A percentile compares a stretch with the other conserved stretches of the same genome.
These are phyloP conservation scores for Lontra canadensis DNA, from an alignment of 2,113 vertebrate species.

Conservation along the genomic window DNA sequence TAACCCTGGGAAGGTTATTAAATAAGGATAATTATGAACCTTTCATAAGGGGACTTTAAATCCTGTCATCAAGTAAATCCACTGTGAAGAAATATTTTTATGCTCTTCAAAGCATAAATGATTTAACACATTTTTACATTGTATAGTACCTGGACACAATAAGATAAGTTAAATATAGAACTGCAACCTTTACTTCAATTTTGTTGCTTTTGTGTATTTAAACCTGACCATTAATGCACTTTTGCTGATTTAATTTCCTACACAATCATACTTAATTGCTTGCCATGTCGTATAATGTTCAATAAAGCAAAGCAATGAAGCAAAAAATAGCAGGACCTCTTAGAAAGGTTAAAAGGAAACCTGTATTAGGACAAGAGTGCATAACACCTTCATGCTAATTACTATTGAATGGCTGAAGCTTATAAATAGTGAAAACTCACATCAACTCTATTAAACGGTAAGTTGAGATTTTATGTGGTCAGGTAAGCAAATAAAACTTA, in stretches of 20 bases:
- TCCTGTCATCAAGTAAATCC: background rate
- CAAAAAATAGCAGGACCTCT: slow-evolving; percentile 80
- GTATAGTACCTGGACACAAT: background rate
- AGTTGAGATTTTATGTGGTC: slow-evolving; percentile 63
- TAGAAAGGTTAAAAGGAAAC: slow-evolving; percentile 79
- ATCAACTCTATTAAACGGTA: slow-evolving; percentile 77
- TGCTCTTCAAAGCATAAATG: slow-evolving; percentile 54
- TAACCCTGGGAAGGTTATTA: background rate
- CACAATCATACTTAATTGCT: slow-evolving; percentile 81
- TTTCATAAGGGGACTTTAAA: slow-evolving; percentile 28
- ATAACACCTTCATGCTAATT: slow-evolving; percentile 81
- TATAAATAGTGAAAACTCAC: slow-evolving; percentile 78
- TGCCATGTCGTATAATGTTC: slow-evolving; percentile 76
- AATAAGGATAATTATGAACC: background rate
- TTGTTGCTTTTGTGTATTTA: slow-evolving; percentile 70
- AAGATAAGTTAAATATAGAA: slow-evolving; percentile 57
- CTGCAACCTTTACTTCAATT: slow-evolving; percentile 67
- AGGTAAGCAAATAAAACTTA: slow-evolving; percentile 65
- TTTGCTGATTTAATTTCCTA: slow-evolving; percentile 81
- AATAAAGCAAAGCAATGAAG: slow-evolving; percentile 83
- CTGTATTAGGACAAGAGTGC: slow-evolving; percentile 77
- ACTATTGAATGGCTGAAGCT: slow-evolving; percentile 51
- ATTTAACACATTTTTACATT: background rate
- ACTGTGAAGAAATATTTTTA: background rate
- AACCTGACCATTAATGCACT: slow-evolving; percentile 68